Evolutionary conservation across 2,113 vertebrate species (phyloP).

Genomic region (Chloebia gouldiae): DNA sequence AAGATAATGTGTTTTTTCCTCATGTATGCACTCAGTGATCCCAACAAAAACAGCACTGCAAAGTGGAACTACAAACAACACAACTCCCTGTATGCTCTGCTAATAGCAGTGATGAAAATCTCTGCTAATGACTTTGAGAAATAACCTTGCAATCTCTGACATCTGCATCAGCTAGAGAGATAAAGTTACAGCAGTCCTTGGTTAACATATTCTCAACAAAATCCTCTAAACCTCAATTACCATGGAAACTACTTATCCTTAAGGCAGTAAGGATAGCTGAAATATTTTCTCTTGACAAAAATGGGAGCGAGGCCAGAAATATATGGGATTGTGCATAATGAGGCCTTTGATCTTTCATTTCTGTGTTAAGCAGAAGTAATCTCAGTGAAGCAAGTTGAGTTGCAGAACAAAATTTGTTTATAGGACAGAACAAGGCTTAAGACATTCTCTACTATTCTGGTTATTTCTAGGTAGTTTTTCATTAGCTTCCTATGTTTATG

Average conservation of each 20-base stretch:
- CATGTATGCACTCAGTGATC: not conserved
- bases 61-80: not conserved
- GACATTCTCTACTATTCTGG: not conserved
- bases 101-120: not conserved
- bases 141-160: not conserved
- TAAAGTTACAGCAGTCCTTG: not conserved
- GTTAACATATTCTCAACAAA: not conserved
- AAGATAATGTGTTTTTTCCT: not conserved
- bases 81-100: not conserved
- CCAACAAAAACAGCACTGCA: not conserved
- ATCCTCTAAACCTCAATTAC: slow-evolving; percentile 2
- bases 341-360: slow-evolving; percentile 7
- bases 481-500: not conserved
- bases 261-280: not conserved
- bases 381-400: not conserved
- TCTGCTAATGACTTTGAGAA: not conserved
- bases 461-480: not conserved
- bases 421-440: not conserved
- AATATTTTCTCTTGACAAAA: slow-evolving; percentile 21
- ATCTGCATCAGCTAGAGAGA: not conserved
- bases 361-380: not conserved
- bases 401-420: not conserved
- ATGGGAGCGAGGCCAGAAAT: not conserved
- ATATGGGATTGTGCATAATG: not conserved
- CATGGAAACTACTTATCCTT: slow-evolving; percentile 38